These are phyloP conservation scores for Microctonus hyperodae DNA, from an alignment of 2,888 invertebrate species.

Conservation along the genomic window DNA sequence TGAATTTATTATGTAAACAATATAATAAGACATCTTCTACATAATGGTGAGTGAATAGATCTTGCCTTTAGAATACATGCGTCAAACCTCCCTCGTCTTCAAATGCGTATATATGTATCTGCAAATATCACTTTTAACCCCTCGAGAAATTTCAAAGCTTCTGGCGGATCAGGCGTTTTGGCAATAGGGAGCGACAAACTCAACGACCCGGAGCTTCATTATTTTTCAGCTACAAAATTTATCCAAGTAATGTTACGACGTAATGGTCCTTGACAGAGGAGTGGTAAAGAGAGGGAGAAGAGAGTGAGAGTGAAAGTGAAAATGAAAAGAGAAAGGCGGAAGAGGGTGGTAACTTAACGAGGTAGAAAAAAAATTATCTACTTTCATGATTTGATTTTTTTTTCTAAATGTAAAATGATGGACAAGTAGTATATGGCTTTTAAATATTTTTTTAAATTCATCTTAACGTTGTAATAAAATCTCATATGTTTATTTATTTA, in stretches of 20 bases:
- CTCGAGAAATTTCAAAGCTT: conserved; percentile 19
- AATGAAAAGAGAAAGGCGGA: not conserved
- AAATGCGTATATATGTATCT: not conserved
- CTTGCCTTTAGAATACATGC: not conserved
- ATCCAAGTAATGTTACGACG: not conserved
- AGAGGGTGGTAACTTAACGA: not conserved
- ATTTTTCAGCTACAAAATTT: conserved; percentile 9
- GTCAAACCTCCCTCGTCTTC: not conserved
- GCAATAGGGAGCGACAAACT: not conserved
- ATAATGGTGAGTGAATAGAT: conserved; percentile 2
- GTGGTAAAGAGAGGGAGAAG: not conserved
- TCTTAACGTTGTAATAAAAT: too few species aligned
- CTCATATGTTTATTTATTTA: too few species aligned
- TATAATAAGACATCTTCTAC: conserved; percentile 11
- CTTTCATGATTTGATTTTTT: not conserved
- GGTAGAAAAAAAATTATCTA: not conserved
- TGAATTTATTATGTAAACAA: not conserved
- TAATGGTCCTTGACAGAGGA: not conserved
- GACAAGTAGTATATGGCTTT: too few species aligned
- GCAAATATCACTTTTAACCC: conserved; percentile 19
- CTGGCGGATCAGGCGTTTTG: not conserved
- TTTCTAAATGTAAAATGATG: too few species aligned
- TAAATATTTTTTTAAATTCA: too few species aligned
- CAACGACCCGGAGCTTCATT: conserved; percentile 19
- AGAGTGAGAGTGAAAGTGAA: not conserved